Base-by-base conservation (phyloP, 2,113 vertebrate species). In the Nothobranchius kuhntae region DNA sequence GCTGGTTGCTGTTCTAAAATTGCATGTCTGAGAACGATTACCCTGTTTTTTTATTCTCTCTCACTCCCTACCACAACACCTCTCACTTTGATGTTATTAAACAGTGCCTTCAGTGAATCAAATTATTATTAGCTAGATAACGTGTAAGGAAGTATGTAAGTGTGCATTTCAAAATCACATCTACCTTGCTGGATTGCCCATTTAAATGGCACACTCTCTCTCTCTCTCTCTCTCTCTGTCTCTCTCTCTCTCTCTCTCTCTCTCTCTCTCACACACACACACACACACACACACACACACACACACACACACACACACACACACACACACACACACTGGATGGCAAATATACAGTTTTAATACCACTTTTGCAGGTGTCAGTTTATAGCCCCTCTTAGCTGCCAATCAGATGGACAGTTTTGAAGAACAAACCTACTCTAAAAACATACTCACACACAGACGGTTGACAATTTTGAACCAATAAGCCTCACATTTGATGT, bases 361-460 rank as follows among this genome's bases (percentile, higher is more conserved):
- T 81, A 82, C 65, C 75, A 80, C 55, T 70, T 77, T 83, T 83
- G 61, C 86, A 91, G 85, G 82, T 86, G 83, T 89, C 85, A 81
- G 80, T 84, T 81, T 71, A 82, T 80, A 64, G 54, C 78, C 56
- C 65, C 66, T 82, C 64, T 76, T 73, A 84, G 80, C 78, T 89
- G 87, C 85, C 90, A 87, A 61, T 91, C 78, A 86, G 66, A 80
- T 54, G 82, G 84, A 87, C 78, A 86, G 81, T 68, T 78, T 77
- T 58, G 54, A 75, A 67, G 72, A 63, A 53, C 71, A 74, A 75
- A 78, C 80, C 59, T 46, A 51, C 38, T 70, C 50, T 61, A 55
- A 48, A 7, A 15, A 21, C 17, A 15, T 57, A 65, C 47, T 42
- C 24, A 13, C 51, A 63, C 26, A 53, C 56, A 67, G 61, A 47